Percentiles rank a stretch among this genome's conserved stretches.
These are phyloP conservation scores for Salminus brasiliensis DNA, from an alignment of 2,113 vertebrate genomes.

Conservation along the genomic window DNA sequence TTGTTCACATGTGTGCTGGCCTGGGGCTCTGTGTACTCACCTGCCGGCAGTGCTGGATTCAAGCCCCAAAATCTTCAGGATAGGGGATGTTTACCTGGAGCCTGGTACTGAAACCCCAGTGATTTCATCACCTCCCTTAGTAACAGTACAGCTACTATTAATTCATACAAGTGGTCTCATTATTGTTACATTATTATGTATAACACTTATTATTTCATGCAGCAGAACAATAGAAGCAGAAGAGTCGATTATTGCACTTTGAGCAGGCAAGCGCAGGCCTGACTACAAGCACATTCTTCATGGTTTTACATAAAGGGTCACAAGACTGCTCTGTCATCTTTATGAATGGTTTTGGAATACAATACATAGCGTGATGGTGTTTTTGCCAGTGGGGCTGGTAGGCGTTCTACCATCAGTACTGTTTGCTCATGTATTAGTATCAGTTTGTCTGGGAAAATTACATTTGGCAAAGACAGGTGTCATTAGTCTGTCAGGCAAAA, in stretches of 20 bases:
- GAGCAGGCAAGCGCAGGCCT: not conserved
- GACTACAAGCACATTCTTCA: not conserved
- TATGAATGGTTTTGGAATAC: slow-evolving; percentile 39
- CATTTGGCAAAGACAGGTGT: slow-evolving; percentile 26
- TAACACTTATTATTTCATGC: not conserved
- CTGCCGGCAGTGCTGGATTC: not conserved
- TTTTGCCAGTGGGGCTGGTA: slow-evolving; percentile 13
- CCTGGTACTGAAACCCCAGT: not conserved
- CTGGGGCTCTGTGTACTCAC: not conserved
- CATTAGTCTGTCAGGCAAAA: slow-evolving; percentile 38
- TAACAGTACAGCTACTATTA: not conserved
- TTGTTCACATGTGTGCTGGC: not conserved
- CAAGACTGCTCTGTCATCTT: slow-evolving; percentile 16
- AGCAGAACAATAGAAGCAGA: not conserved
- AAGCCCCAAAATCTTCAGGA: not conserved
- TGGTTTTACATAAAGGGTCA: slow-evolving; percentile 8
- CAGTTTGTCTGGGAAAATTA: slow-evolving; percentile 35
- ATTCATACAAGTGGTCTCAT: not conserved
- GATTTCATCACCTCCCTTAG: not conserved
- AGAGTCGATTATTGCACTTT: not conserved
- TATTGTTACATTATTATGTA: not conserved
- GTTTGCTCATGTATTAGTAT: slow-evolving; percentile 34
- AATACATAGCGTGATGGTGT: slow-evolving; percentile 14
- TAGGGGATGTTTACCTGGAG: not conserved
- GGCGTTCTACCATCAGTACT: not conserved